Evolutionary conservation across 1,140 invertebrate genomes (phyloP), one percentile per base, ranked within the genome.

Genomic region (Drosophila parabipectinata): DNA sequence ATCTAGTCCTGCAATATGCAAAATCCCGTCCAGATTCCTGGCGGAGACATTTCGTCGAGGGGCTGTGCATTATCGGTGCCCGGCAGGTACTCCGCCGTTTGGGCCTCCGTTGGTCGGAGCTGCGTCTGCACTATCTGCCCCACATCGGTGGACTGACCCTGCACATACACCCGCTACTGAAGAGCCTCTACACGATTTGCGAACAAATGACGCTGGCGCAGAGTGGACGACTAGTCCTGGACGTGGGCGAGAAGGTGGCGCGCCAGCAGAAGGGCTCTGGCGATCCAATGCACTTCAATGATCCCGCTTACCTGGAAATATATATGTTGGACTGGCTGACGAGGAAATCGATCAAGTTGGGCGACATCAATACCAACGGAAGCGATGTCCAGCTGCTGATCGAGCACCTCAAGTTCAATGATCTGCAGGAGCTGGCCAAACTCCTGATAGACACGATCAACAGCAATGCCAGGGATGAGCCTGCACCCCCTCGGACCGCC

Each of bases 291-390:
- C 77, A 78, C 21, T 91, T 83, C 47, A 90, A 89, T 55, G 78
- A 92, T 51, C 52, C 47, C 8, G 41, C 9, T 1, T 89, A 81
- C 51, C 45, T 92, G 47, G 91, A 92, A 72, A 81, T 91, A 12
- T 91, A 90, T 57, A 4, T 91, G 12, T 32, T 92, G 8, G 72
- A 89, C 21, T 91, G 89, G 91, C 45, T 92, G 18, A 77, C 72
- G 2, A 53, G 79, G 8, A 59, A 47, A 3, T 50, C 79, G 12
- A 54, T 90, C 0, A 44, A 48, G 1, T 15, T 91, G 24, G 90
- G 90, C 1, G 82, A 91, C 56, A 48, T 63, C 8, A 64, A 76
- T 50, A 56, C 72, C 1, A 30, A 55, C 15, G 77, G 72, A 9
- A 73, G 76, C 26, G 66, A 91, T 55, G 34, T 91, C 1, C 60